Conservation (phyloP, 2,888 invertebrate species). For the Acanthacorydalis orientalis region DNA sequence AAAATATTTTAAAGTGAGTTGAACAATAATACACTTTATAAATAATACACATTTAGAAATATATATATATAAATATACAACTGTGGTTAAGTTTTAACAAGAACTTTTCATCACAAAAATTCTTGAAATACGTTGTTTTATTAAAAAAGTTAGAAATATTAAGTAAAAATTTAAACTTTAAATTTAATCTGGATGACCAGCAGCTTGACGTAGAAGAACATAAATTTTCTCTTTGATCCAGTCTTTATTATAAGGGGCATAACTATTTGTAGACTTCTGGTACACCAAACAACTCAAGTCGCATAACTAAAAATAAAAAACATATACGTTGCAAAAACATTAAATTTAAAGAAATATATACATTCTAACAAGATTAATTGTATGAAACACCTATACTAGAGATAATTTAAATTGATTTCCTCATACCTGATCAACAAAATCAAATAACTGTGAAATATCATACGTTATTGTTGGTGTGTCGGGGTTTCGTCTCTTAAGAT, state of each 20-base stretch:
- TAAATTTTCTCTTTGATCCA: slow-evolving; percentile 99
- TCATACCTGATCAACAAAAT: slow-evolving; percentile 80
- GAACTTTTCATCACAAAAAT: no score
- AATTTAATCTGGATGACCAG: slow-evolving; percentile 34
- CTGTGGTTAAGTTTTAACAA: no score
- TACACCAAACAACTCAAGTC: slow-evolving; percentile 94
- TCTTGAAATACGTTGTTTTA: not conserved
- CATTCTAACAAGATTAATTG: slow-evolving; percentile 1
- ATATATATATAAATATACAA: no score
- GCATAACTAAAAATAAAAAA: slow-evolving; percentile 39
- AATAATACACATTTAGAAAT: no score
- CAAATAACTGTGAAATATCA: slow-evolving; percentile 94
- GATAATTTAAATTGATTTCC: no score
- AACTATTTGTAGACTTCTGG: slow-evolving; percentile 87
- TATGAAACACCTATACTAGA: slow-evolving; percentile 1
- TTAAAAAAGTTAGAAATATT: not conserved
- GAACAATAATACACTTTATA: no score
- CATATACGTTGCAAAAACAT: not conserved
- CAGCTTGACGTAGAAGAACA: slow-evolving; percentile 81
- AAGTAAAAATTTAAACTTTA: not conserved
- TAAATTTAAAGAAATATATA: not conserved
- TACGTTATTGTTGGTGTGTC: slow-evolving; percentile 95
- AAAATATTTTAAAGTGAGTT: no score
- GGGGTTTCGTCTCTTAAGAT: slow-evolving; percentile 87
- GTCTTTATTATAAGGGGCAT: slow-evolving; percentile 96